These are phyloP conservation scores for Metacarcinus magister DNA, from an alignment of 2,888 invertebrate genomes.

Conservation along the genomic window DNA sequence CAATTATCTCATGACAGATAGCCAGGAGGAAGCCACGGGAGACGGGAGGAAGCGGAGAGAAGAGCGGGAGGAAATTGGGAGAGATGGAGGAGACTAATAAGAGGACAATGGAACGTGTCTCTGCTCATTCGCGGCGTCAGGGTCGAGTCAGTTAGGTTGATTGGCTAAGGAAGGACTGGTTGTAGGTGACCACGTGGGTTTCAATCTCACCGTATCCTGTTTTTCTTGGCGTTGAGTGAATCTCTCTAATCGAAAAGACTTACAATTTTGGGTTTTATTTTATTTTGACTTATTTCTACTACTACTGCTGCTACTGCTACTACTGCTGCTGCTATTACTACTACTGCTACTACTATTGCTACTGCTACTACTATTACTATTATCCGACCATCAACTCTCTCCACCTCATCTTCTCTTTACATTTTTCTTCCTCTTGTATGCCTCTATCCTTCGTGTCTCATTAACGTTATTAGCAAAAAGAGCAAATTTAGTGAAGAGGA, in stretches of 20 bases:
- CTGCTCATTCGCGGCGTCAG: neutral
- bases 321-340: neutral
- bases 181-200: neutral
- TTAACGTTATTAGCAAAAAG: neutral
- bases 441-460: neutral
- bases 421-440: neutral
- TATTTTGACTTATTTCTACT: no score
- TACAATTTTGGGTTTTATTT: no score
- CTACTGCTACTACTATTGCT: neutral
- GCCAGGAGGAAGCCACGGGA: neutral
- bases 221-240: neutral
- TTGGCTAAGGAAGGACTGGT: neutral
- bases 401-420: neutral
- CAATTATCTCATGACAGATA: slow-evolving; percentile 31
- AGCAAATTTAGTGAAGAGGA: slow-evolving; percentile 9
- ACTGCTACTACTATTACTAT: neutral
- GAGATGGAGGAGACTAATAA: neutral
- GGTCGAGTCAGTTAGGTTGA: neutral
- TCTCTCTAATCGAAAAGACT: no score
- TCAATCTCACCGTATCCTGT: neutral
- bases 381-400: neutral
- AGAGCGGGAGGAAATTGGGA: neutral
- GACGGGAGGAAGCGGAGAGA: neutral
- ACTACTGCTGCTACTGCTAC: neutral
- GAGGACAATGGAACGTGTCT: neutral